A percentile compares a stretch with the other conserved stretches of the same genome.
Conservation (phyloP, 2,888 invertebrate species). For the Cordilura impudica region DNA sequence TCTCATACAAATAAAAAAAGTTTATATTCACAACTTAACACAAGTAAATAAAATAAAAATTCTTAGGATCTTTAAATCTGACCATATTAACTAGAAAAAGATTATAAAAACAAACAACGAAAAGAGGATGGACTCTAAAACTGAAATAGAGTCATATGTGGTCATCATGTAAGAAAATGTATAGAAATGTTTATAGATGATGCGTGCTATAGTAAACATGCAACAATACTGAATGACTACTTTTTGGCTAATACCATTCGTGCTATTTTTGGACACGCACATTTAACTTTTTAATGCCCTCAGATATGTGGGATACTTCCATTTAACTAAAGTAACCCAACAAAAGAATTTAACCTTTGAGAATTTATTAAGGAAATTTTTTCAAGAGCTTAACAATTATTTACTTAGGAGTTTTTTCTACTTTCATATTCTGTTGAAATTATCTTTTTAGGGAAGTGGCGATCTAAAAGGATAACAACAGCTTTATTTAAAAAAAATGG, state of each 20-base stretch:
- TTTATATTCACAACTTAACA: constrained; percentile 36
- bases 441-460: background rate
- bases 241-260: constrained; percentile 19
- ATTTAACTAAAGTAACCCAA: too few species aligned
- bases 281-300: constrained; percentile 41
- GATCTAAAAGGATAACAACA: background rate
- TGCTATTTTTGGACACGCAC: constrained; percentile 38
- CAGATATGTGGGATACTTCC: constrained; percentile 21
- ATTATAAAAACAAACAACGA: background rate
- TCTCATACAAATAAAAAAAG: constrained; percentile 1
- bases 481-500: too few species aligned
- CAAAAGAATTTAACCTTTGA: too few species aligned
- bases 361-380: too few species aligned
- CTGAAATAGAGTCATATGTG: constrained; percentile 14
- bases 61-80: constrained; percentile 11
- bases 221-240: too few species aligned
- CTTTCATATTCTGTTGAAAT: too few species aligned
- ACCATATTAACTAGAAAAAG: background rate
- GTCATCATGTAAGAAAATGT: background rate
- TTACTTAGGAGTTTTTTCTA: too few species aligned
- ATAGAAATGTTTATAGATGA: background rate
- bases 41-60: background rate
- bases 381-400: too few species aligned
- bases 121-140: background rate
- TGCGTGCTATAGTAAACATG: background rate